Evolutionary conservation across 2,888 invertebrate species (phyloP).

Genomic region (Drosophila algonquin): DNA sequence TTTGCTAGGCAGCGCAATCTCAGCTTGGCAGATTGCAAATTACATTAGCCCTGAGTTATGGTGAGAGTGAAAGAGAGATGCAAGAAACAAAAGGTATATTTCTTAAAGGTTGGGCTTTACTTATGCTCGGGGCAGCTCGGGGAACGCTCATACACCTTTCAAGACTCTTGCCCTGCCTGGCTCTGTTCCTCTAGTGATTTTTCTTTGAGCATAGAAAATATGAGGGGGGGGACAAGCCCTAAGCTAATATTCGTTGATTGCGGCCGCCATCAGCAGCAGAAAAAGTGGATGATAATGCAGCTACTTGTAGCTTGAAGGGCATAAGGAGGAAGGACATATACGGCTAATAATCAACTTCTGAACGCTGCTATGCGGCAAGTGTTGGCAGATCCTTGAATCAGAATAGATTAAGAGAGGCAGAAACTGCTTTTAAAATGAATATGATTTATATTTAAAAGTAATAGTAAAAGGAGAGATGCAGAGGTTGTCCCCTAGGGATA

Average conservation of each 20-base stretch:
- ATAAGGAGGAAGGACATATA: not conserved
- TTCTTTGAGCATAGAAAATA: not conserved
- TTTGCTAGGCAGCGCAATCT: not conserved
- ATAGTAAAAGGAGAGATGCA: too few species aligned
- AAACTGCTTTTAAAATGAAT: too few species aligned
- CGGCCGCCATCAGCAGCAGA: not conserved
- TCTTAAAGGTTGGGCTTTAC: not conserved
- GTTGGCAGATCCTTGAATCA: not conserved
- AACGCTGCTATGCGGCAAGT: not conserved
- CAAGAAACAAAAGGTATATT: not conserved
- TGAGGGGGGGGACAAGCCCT: not conserved
- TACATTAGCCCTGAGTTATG: not conserved
- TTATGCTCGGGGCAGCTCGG: too few species aligned
- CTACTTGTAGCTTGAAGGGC: not conserved
- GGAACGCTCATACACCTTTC: too few species aligned
- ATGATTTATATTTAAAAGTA: too few species aligned
- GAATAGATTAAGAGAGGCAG: too few species aligned
- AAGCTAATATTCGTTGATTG: not conserved
- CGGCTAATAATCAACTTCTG: not conserved
- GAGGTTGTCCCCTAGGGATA: too few species aligned
- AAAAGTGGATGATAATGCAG: not conserved
- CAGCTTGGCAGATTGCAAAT: not conserved
- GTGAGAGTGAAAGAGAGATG: not conserved
- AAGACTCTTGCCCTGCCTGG: too few species aligned
- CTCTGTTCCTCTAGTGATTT: not conserved